phyloP scores from a whole-genome alignment of 2,888 invertebrate genomes.

The Acleris cristana region DNA sequence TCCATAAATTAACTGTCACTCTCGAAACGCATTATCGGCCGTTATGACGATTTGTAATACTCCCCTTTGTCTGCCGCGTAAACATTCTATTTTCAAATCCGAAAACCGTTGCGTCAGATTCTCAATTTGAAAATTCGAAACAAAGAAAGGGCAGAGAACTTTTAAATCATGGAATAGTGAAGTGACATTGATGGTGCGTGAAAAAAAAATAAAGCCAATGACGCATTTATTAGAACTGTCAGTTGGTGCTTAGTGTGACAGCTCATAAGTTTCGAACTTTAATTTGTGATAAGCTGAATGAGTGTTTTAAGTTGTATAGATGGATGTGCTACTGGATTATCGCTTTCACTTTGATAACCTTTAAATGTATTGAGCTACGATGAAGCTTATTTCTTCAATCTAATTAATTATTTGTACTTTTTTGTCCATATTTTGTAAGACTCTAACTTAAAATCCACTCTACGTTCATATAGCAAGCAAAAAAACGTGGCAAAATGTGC shows the following conservation, averaged over 20 bases:
- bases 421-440: constrained; percentile 5
- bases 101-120: constrained; percentile 50
- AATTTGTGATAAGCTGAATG: constrained; percentile 80
- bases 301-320: constrained; percentile 57
- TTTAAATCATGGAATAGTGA: constrained; percentile 76
- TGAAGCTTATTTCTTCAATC: constrained; percentile 13
- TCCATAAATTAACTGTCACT: constrained; percentile 58
- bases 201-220: constrained; percentile 65
- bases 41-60: constrained; percentile 65
- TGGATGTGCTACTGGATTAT: constrained; percentile 70
- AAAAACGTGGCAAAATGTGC: too few species aligned
- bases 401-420: constrained; percentile 10
- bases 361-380: constrained; percentile 18
- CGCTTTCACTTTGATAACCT: constrained; percentile 62
- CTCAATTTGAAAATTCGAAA: constrained; percentile 62
- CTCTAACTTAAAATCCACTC: too few species aligned
- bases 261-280: constrained; percentile 74
- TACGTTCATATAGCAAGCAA: too few species aligned
- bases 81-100: constrained; percentile 47
- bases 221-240: constrained; percentile 81
- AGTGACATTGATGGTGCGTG: constrained; percentile 70
- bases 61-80: constrained; percentile 47
- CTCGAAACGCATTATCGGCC: constrained; percentile 54
- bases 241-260: constrained; percentile 68
- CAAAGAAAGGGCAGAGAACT: constrained; percentile 82